These are phyloP conservation scores for Cheirogaleus medius DNA, from an alignment of 2,113 vertebrate species.

Conservation along the genomic window DNA sequence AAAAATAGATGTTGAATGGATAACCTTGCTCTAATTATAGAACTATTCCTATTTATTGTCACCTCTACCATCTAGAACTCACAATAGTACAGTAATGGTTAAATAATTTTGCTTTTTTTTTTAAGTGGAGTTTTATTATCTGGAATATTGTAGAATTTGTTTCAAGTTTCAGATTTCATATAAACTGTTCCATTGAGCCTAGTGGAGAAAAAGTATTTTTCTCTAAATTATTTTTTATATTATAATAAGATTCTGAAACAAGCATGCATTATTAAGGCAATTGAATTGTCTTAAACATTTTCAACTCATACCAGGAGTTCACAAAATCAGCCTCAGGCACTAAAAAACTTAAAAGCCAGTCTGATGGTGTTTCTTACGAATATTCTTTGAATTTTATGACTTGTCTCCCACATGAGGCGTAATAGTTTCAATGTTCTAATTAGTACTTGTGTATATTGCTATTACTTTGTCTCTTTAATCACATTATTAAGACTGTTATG, in stretches of 20 bases:
- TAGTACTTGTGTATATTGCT: conserved; percentile 90
- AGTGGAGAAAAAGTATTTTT: conserved; percentile 53
- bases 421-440: conserved; percentile 91
- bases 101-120: not conserved
- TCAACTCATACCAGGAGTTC: conserved; percentile 84
- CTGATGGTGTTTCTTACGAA: conserved; percentile 85
- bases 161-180: not conserved
- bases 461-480: conserved; percentile 91
- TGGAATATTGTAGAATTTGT: conserved; percentile 25
- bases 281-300: conserved; percentile 82
- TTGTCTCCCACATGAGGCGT: conserved; percentile 88
- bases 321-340: conserved; percentile 85
- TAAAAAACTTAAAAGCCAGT: conserved; percentile 85
- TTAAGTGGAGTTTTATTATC: not conserved
- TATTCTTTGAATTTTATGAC: conserved; percentile 91
- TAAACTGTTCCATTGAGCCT: not conserved
- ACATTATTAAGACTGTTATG: conserved; percentile 89
- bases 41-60: not conserved
- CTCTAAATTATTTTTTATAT: conserved; percentile 60
- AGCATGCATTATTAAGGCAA: conserved; percentile 72
- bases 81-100: not conserved
- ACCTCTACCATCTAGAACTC: not conserved
- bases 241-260: conserved; percentile 32
- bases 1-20: not conserved
- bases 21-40: not conserved